Evolutionary conservation across 2,113 vertebrate genomes (phyloP), one percentile per base, ranked within the genome.

Genomic region (Piaya cayana): DNA sequence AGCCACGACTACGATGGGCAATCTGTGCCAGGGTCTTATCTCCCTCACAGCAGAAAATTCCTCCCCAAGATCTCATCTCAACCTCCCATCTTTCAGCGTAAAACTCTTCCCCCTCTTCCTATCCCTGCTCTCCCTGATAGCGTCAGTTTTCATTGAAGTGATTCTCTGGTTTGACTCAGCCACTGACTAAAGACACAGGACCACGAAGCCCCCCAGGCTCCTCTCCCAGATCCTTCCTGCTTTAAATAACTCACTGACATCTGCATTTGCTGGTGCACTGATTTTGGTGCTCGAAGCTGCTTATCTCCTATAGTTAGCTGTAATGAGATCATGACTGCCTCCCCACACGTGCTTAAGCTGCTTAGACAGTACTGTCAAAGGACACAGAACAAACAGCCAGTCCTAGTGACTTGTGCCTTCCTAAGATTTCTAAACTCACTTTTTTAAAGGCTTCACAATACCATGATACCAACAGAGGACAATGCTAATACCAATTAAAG

Each of bases 211-310:
- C 90, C 22, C 37, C 6, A 77, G 95, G 74, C 92, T 90, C 82
- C 86, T 67, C 71, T 86, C 92, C 72, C 88, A 92, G 82, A 90
- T 92, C 92, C 91, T 82, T 91, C 86, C 86, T 93, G 92, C 95
- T 92, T 92, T 93, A 97, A 96, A 95, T 97, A 96, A 95, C 94
- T 86, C 92, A 14, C 82, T 78, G 94, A 91, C 92, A 95, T 93
- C 94, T 88, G 92, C 91, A 95, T 78, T 84, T 9, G 0, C 47
- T 93, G 50, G 55, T 64, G 80, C 76, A 78, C 92, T 86, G 91
- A 75, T 89, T 95, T 88, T 88, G 92, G 88, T 93, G 92, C 65
- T 88, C 18, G 27, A 95, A 97, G 92, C 92, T 90, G 86, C 94
- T 96, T 95, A 95, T 95, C 83, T 0, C 90, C 90, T 83, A 86